Conservation (phyloP, 2,797 vertebrate species). For the Rallus crepitans region DNA sequence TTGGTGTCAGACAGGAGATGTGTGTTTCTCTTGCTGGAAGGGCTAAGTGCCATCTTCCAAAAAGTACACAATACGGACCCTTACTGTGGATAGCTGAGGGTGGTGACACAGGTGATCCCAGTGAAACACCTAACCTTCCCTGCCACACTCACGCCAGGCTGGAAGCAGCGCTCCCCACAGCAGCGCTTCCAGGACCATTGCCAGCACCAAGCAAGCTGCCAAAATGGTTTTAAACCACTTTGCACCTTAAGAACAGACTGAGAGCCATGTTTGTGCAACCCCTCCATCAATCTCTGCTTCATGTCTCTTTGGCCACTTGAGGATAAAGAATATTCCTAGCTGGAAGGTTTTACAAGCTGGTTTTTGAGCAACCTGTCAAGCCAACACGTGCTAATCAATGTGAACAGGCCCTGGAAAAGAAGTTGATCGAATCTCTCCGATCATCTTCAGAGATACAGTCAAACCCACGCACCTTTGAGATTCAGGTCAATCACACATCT, state of each 20-base stretch:
- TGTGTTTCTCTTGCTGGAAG: neutral
- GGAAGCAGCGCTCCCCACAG: neutral
- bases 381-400: neutral
- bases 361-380: neutral
- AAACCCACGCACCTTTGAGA: neutral
- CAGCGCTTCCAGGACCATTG: neutral
- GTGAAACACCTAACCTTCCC: neutral
- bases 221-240: neutral
- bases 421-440: neutral
- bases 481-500: slow-evolving; percentile 56
- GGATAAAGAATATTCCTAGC: neutral
- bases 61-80: neutral
- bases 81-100: neutral
- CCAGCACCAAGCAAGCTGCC: neutral
- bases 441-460: neutral
- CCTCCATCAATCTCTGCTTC: neutral
- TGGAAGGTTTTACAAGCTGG: neutral
- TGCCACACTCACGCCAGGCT: neutral
- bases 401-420: slow-evolving; percentile 11
- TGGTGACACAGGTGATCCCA: neutral
- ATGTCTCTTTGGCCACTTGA: neutral
- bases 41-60: neutral
- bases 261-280: neutral
- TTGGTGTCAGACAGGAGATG: neutral
- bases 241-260: neutral